Percentiles rank a stretch among this genome's conserved stretches.
Conservation (phyloP, 2,113 vertebrate genomes). For the Sturnus vulgaris region DNA sequence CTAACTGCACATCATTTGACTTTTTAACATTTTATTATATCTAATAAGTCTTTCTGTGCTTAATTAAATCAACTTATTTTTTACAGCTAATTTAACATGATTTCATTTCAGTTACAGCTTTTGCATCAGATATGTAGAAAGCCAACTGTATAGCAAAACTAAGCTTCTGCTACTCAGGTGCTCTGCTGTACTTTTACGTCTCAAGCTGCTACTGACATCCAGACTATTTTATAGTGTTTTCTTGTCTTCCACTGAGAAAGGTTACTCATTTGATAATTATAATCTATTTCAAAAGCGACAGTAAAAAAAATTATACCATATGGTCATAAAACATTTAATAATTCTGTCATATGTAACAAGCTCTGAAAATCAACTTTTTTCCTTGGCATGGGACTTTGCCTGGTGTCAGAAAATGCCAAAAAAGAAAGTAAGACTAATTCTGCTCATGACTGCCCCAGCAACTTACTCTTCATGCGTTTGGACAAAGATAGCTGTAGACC, state of each 20-base stretch:
- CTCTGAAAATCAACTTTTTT: conserved; percentile 37
- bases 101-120: conserved; percentile 75
- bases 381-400: conserved; percentile 10
- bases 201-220: neutral
- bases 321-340: conserved; percentile 18
- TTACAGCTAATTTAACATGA: conserved; percentile 83
- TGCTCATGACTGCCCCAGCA: neutral
- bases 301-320: conserved; percentile 3
- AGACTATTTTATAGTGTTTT: neutral
- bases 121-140: conserved; percentile 71
- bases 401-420: conserved; percentile 41
- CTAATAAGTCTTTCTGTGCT: conserved; percentile 82
- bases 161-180: conserved; percentile 57
- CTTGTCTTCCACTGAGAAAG: neutral
- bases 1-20: conserved; percentile 81
- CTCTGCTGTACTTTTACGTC: conserved; percentile 8
- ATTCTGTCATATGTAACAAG: conserved; percentile 3
- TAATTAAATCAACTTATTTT: conserved; percentile 85
- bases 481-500: neutral
- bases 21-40: conserved; percentile 86
- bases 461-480: neutral
- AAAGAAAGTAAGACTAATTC: conserved; percentile 27
- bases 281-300: neutral
- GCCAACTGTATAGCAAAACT: conserved; percentile 61
- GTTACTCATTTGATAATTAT: neutral